Conservation (phyloP, 2,113 vertebrate genomes). For the Myotis davidii region DNA sequence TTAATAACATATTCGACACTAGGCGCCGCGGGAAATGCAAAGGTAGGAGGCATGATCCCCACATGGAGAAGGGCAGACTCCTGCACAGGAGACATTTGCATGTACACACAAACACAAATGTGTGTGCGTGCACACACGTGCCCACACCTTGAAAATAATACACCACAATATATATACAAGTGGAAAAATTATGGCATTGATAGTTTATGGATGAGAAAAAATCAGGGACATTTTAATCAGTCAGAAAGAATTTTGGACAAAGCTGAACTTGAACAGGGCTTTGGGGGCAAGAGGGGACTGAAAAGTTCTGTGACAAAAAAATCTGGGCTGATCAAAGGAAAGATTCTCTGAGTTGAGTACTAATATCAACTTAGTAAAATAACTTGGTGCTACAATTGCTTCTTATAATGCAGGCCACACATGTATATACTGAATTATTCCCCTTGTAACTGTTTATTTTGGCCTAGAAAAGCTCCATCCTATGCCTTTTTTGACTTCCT, state of each 20-base stretch:
- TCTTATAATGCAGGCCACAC: conserved; percentile 40
- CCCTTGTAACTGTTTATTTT: conserved; percentile 34
- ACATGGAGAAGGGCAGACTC: neutral
- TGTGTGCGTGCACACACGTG: accelerated
- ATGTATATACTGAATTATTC: neutral
- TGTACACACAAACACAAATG: neutral
- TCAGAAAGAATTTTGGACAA: neutral
- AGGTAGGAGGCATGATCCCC: neutral
- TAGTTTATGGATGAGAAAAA: neutral
- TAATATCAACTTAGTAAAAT: conserved; percentile 38
- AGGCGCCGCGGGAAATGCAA: neutral
- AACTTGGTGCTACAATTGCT: neutral
- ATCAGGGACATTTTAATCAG: neutral
- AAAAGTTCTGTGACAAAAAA: neutral
- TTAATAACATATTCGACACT: neutral
- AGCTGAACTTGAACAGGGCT: neutral
- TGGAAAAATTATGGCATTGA: neutral
- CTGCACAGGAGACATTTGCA: neutral
- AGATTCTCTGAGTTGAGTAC: neutral
- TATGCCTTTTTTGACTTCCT: conserved; percentile 21
- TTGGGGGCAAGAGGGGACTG: neutral
- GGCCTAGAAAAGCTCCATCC: neutral
- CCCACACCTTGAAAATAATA: neutral
- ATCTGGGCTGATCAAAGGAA: neutral
- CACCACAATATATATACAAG: neutral